These are phyloP conservation scores for Schizothorax lantsangensis DNA, from an alignment of 2,797 vertebrate species.

Conservation along the genomic window DNA sequence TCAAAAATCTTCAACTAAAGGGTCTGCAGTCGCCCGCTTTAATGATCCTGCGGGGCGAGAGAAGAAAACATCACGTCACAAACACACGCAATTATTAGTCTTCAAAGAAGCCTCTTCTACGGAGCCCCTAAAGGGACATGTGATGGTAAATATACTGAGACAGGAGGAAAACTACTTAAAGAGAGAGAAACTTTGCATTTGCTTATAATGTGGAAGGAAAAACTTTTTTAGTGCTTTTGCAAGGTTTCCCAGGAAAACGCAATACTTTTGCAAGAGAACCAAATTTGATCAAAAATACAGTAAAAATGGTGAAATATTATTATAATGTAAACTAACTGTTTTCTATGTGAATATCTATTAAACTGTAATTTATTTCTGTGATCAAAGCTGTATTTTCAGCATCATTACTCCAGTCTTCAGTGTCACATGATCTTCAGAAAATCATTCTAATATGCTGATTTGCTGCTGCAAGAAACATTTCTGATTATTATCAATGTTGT, in stretches of 20 bases:
- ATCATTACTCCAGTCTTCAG: not conserved
- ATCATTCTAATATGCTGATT: not conserved
- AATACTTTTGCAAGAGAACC: too few species aligned
- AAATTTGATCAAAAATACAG: not conserved
- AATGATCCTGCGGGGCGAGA: conserved; percentile 88
- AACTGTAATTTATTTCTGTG: not conserved
- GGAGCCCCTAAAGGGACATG: too few species aligned
- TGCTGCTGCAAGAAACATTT: not conserved
- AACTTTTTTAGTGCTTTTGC: too few species aligned
- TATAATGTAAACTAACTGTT: not conserved
- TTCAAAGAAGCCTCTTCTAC: too few species aligned
- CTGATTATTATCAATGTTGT: not conserved
- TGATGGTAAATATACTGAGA: too few species aligned
- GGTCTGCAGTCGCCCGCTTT: conserved; percentile 76
- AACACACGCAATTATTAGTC: not conserved
- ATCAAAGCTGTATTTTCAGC: not conserved
- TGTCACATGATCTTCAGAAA: not conserved
- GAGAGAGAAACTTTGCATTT: too few species aligned
- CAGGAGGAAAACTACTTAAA: too few species aligned
- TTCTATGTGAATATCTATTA: not conserved
- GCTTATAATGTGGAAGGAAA: too few species aligned
- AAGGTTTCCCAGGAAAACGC: too few species aligned
- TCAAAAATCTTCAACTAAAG: conserved; percentile 79
- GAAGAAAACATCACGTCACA: not conserved
- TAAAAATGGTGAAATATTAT: not conserved